These are phyloP conservation scores for Hipparchia semele DNA, from an alignment of 2,888 invertebrate species.

Conservation along the genomic window DNA sequence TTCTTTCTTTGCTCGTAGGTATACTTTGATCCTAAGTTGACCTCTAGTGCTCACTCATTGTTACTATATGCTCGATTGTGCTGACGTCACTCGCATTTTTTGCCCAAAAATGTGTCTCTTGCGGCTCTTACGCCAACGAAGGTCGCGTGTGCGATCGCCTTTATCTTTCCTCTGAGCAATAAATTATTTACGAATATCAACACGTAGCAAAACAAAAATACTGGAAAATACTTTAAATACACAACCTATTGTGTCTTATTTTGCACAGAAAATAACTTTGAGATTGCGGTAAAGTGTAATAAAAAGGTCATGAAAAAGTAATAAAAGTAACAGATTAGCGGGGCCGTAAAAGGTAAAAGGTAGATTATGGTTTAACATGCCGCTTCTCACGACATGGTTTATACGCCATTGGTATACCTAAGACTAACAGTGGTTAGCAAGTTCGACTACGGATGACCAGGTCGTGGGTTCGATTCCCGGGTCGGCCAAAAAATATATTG, in stretches of 20 bases:
- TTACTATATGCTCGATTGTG: too few species aligned
- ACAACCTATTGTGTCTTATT: not conserved
- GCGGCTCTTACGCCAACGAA: too few species aligned
- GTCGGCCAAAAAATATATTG: too few species aligned
- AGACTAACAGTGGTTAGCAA: too few species aligned
- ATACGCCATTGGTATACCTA: not conserved
- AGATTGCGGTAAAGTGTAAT: conserved; percentile 6
- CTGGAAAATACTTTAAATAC: not conserved
- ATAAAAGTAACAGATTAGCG: conserved; percentile 6
- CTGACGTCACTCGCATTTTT: too few species aligned
- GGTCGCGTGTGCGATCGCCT: not conserved
- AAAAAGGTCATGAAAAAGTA: conserved; percentile 16
- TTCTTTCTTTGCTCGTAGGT: too few species aligned
- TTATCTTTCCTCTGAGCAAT: not conserved
- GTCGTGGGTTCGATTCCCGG: too few species aligned
- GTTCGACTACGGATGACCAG: too few species aligned
- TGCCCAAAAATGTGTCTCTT: too few species aligned
- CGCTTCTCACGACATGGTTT: not conserved
- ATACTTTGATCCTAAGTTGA: too few species aligned
- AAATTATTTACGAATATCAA: not conserved
- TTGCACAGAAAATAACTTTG: not conserved
- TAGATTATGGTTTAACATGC: conserved; percentile 6
- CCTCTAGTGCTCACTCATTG: too few species aligned
- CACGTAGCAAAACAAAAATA: not conserved
- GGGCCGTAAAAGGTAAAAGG: conserved; percentile 2